These are phyloP conservation scores for Origma solitaria DNA, from an alignment of 2,113 vertebrate species.

Conservation along the genomic window DNA sequence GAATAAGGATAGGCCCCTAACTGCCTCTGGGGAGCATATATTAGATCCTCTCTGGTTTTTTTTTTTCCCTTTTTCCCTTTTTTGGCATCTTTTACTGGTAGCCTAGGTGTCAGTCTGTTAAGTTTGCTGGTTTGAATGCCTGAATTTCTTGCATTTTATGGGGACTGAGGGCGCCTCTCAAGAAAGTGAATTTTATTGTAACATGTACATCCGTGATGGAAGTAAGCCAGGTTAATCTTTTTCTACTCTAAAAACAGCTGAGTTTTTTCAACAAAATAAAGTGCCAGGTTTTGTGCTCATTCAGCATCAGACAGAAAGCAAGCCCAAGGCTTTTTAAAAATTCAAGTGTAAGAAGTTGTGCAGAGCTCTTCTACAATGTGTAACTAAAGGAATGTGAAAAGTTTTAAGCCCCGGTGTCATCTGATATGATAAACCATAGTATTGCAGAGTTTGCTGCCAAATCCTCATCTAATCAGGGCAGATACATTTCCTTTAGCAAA, in stretches of 20 bases:
- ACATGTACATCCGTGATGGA: neutral
- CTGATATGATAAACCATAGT: neutral
- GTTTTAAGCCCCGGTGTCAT: conserved; percentile 4
- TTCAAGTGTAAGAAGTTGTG: neutral
- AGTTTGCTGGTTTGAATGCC: neutral
- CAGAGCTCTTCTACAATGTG: neutral
- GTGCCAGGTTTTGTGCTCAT: neutral
- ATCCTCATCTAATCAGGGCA: neutral
- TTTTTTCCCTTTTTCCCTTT: neutral
- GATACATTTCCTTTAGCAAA: neutral
- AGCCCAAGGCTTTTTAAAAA: neutral
- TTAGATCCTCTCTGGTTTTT: neutral
- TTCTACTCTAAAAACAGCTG: neutral
- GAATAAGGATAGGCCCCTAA: neutral
- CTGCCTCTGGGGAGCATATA: neutral
- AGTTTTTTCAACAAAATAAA: neutral
- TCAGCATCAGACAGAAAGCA: neutral
- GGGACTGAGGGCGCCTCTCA: neutral
- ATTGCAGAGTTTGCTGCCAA: conserved; percentile 2
- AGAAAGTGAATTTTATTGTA: neutral
- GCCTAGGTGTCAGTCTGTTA: neutral
- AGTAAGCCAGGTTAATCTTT: neutral
- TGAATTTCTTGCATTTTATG: neutral
- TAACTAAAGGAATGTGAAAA: neutral
- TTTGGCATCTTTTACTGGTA: neutral